phyloP scores from a whole-genome alignment of 2,888 invertebrate genomes.

The Drosophila algonquin region DNA sequence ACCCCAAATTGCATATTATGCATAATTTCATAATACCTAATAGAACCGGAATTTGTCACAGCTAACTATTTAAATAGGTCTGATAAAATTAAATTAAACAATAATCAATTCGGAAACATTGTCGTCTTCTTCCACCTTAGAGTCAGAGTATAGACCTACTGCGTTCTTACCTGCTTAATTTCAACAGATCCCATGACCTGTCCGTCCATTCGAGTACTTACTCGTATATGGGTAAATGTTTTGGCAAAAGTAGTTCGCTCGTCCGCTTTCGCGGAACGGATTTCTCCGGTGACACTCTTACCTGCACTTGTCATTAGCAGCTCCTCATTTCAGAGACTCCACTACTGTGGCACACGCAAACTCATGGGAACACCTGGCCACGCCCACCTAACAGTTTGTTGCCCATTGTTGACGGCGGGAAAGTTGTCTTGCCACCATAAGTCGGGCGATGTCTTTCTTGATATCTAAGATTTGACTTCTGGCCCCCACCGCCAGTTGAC shows the following conservation, averaged over 20 bases:
- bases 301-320: constrained; percentile 33
- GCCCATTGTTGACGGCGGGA: constrained; percentile 28
- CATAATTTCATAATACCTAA: no score
- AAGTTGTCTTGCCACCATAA: constrained; percentile 11
- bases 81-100: no score
- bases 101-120: no score
- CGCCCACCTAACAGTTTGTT: constrained; percentile 30
- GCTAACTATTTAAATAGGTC: no score
- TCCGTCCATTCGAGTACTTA: neutral
- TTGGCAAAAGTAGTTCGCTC: constrained; percentile 7
- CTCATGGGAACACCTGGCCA: constrained; percentile 32
- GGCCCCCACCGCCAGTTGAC: neutral
- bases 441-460: constrained; percentile 5
- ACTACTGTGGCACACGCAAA: constrained; percentile 18
- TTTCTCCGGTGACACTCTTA: constrained; percentile 31
- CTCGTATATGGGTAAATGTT: constrained; percentile 5
- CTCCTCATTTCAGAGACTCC: constrained; percentile 20
- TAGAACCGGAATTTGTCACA: no score
- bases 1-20: no score
- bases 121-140: no score
- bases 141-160: no score
- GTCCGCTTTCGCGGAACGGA: constrained; percentile 12
- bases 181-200: neutral
- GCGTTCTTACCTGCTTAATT: neutral
- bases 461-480: neutral